phyloP scores from a whole-genome alignment of 2,797 vertebrate species.

The Anas bahamensis region DNA sequence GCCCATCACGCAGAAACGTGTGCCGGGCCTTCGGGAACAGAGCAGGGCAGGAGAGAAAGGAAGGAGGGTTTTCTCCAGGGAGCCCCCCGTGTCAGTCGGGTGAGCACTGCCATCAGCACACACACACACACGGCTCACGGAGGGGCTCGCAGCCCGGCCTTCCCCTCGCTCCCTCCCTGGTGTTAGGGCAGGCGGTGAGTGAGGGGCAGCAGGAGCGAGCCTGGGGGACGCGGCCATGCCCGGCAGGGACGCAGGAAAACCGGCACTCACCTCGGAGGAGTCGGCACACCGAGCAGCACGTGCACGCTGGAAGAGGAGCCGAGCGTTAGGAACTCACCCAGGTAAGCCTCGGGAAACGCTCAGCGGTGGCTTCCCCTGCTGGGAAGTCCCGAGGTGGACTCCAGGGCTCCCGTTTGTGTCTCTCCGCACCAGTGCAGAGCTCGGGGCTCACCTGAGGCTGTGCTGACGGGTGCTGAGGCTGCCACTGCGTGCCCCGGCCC shows the following conservation, averaged over 20 bases:
- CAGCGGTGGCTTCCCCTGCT: background rate
- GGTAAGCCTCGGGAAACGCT: background rate
- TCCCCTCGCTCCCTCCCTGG: background rate
- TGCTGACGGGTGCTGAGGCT: background rate
- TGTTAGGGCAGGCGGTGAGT: constrained; percentile 36
- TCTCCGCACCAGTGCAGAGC: background rate
- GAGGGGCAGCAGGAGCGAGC: background rate
- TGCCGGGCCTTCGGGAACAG: background rate
- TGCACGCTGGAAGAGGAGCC: constrained; percentile 79
- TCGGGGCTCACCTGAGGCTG: background rate
- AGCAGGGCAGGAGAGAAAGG: background rate
- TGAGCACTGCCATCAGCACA: constrained; percentile 3
- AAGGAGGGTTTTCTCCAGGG: background rate
- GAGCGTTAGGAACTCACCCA: constrained; percentile 1
- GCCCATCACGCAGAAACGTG: background rate
- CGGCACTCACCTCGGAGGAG: constrained; percentile 81
- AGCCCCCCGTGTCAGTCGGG: background rate
- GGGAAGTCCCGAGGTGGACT: background rate
- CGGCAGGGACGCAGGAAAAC: background rate
- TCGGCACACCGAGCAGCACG: constrained; percentile 78
- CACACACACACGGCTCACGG: background rate
- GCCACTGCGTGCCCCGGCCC: background rate
- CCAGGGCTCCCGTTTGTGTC: rapidly evolving
- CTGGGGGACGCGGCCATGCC: background rate
- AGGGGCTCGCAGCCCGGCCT: background rate